Evolutionary conservation across 2,888 invertebrate species (phyloP), one percentile per base, ranked within the genome.

Genomic region (Icerya purchasi): DNA sequence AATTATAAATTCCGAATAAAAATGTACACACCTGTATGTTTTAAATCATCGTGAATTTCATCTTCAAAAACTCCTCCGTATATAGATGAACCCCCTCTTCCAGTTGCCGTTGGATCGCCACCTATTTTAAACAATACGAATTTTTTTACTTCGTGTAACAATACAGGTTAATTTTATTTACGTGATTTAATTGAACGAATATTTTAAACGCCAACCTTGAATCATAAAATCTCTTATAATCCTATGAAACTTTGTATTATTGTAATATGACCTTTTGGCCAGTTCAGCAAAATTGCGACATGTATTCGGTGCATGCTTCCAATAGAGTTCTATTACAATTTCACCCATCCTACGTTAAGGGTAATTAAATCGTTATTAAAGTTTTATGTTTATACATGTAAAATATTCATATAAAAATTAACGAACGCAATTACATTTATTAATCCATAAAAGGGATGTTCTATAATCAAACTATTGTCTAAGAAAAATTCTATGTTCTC

Each of bases 251-350:
- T 91, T 85, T 2, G 93, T 89, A 64, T 86, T 88, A 72, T 94
- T 93, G 71, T 94, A 99, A 72, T 96, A 98, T 21, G 93, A 94
- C 67, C 96, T 76, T 61, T 92, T 76, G 0, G 87, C 78, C 23
- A 99, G 75, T 72, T 98, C 97, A 61, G 94, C 94, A 74, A 98
- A 97, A 71, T 99, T 98, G 68, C 90, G 78, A 67, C 98, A 98
- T 0, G 97, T 96, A 65, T 83, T 81, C n/a, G 97, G 97, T 0
- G 97, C 85, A 70, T 99, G 96, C 70, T 91, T 89, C 98, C 98
- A 99, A 69, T 99, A 99, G 64, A 98, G 76, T 72, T 98, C 97
- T 56, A 97, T 74, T 0, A 82, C 78, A 56, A 98, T 77, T 67
- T 84, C 84, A 0, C 98, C 98, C 92, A 97, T 94, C 54, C 90